A percentile compares a stretch with the other conserved stretches of the same genome.
These are phyloP conservation scores for Ptychadena robeensis DNA, from an alignment of 2,797 vertebrate genomes.

Conservation along the genomic window DNA sequence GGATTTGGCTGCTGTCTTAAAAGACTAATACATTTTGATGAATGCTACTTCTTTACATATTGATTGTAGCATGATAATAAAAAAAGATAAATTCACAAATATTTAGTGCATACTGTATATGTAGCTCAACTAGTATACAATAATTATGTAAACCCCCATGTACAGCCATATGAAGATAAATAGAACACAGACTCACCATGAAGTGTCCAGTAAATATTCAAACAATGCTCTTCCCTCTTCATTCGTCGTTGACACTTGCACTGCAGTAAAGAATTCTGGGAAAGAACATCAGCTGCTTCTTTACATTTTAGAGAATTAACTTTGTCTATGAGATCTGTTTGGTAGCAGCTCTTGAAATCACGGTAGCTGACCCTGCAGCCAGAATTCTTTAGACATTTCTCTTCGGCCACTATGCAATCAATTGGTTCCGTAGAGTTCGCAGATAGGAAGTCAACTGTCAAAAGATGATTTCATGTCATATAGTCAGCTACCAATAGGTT, in stretches of 20 bases:
- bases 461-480: slow-evolving; percentile 40
- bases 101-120: not conserved
- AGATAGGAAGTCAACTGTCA: slow-evolving; percentile 71
- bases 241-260: slow-evolving; percentile 88
- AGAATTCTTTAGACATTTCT: slow-evolving; percentile 75
- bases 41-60: too few relatives aligned
- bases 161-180: not conserved
- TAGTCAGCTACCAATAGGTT: too few relatives aligned
- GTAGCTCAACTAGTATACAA: too few relatives aligned
- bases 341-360: slow-evolving; percentile 80
- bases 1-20: too few relatives aligned
- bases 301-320: slow-evolving; percentile 71
- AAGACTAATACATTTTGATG: too few relatives aligned
- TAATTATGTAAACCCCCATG: too few relatives aligned
- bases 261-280: slow-evolving; percentile 77
- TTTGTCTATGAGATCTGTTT: slow-evolving; percentile 67
- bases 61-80: too few relatives aligned
- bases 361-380: slow-evolving; percentile 81
- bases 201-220: slow-evolving; percentile 88
- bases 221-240: slow-evolving; percentile 85
- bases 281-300: slow-evolving; percentile 79
- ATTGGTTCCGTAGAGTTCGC: slow-evolving; percentile 51
- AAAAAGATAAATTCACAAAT: too few relatives aligned
- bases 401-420: slow-evolving; percentile 83
- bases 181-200: slow-evolving; percentile 77